A percentile compares a stretch with the other conserved stretches of the same genome.
phyloP scores from a whole-genome alignment of 2,797 vertebrate genomes.

The Pyrrhura leucotis region DNA sequence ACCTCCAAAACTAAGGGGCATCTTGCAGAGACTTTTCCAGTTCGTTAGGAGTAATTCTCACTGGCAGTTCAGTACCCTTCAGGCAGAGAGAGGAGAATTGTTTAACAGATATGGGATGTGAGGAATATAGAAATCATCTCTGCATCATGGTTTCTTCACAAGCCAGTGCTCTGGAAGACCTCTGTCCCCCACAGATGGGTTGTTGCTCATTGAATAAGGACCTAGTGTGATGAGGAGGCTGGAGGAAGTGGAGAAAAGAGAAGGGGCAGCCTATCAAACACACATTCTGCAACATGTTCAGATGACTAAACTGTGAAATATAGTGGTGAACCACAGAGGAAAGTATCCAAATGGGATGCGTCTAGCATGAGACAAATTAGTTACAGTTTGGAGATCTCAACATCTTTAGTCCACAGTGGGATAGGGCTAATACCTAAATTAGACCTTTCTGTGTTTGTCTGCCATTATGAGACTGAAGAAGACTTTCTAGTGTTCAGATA shows the following conservation, averaged over 20 bases:
- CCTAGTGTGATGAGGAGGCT: neutral
- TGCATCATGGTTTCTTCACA: neutral
- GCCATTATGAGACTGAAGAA: neutral
- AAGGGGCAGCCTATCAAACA: neutral
- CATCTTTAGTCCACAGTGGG: neutral
- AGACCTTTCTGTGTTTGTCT: neutral
- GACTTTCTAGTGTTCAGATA: slow-evolving; percentile 27
- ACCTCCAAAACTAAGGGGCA: neutral
- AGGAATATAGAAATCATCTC: neutral
- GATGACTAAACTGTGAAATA: neutral
- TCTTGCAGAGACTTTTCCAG: neutral
- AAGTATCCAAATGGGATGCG: neutral
- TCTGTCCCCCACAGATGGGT: neutral
- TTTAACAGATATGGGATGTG: neutral
- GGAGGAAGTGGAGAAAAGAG: neutral
- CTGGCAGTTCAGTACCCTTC: neutral
- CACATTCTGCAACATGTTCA: neutral
- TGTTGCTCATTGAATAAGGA: neutral
- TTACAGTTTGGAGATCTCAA: neutral
- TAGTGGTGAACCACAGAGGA: neutral
- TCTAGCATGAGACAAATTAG: neutral
- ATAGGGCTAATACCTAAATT: neutral
- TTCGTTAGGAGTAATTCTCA: slow-evolving; percentile 24
- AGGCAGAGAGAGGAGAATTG: neutral
- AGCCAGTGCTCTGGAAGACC: neutral